Evolutionary conservation across 2,113 vertebrate species (phyloP), one percentile per base, ranked within the genome.

Genomic region (Amia ocellicauda): DNA sequence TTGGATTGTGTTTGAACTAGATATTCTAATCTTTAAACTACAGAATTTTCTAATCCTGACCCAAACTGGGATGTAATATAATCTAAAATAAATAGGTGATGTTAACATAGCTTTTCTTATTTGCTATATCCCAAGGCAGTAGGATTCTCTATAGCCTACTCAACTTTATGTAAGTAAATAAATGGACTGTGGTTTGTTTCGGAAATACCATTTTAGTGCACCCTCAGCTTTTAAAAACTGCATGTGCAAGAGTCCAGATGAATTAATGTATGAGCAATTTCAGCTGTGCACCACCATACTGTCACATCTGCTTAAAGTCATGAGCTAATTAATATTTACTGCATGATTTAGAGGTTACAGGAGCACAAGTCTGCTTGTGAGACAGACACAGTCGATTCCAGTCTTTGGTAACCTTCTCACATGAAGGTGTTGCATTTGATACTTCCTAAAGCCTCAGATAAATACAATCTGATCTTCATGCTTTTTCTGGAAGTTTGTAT

Each of bases 401-500:
- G 74, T 63, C 75, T 66, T 2, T 40, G 67, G 71, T 86, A 85
- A 81, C 82, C 83, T 83, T 83, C 83, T 84, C 74, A 49, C 82
- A 77, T 80, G 78, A 80, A 79, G 74, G 77, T 83, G 79, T 82
- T 51, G 62, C 80, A 88, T 81, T 67, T 71, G 84, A 88, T 87
- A 89, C 83, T 86, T 89, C 86, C 86, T 86, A 76, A 82, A 69
- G 77, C 75, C 63, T 69, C 76, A 65, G 78, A 75, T 80, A 83
- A 82, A 83, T 79, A 83, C 74, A 77, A 87, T 74, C 74, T 22
- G 75, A 88, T 84, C 84, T 54, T 45, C 68, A 47, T 72, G 59
- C 20, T 40, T 55, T 43, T n/a, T 3, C 62, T 80, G 76, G 71
- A 74, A 73, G 60, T 67, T 72, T 61, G 62, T 69, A 45, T 67